Evolutionary conservation across 2,888 invertebrate species (phyloP).

Genomic region (Alitta virens): DNA sequence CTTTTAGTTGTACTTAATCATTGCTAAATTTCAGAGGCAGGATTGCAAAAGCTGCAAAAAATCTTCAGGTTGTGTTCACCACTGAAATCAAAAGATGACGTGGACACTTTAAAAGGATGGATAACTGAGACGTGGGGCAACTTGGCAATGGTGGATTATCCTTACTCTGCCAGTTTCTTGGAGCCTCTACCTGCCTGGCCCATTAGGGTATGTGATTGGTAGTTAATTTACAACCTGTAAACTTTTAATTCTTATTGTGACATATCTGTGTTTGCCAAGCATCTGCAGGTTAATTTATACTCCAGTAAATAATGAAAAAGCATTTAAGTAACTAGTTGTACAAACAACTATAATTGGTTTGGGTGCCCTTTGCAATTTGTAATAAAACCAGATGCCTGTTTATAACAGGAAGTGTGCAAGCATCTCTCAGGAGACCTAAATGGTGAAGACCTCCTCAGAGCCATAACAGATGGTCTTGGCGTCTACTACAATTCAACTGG

Average conservation of each 20-base stretch:
- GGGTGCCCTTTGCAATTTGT: too few relatives aligned
- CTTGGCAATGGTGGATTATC: constrained; percentile 94
- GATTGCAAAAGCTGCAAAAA: constrained; percentile 68
- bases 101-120: constrained; percentile 47
- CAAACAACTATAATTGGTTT: too few relatives aligned
- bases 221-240: too few relatives aligned
- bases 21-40: constrained; percentile 62
- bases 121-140: constrained; percentile 61
- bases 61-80: constrained; percentile 77
- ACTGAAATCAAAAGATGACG: constrained; percentile 62
- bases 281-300: too few relatives aligned
- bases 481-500: constrained; percentile 83
- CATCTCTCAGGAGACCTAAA: constrained; percentile 59
- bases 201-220: constrained; percentile 66
- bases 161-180: constrained; percentile 82
- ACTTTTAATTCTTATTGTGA: too few relatives aligned
- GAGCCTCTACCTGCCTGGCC: constrained; percentile 79
- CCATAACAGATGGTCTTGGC: constrained; percentile 69
- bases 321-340: too few relatives aligned
- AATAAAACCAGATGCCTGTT: too few relatives aligned
- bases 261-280: too few relatives aligned
- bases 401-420: constrained; percentile 61
- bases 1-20: too few relatives aligned
- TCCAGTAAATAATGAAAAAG: too few relatives aligned
- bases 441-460: constrained; percentile 61